Evolutionary conservation across 2,113 vertebrate species (phyloP), one percentile per base, ranked within the genome.

Genomic region (Neodontobutis hainanensis): DNA sequence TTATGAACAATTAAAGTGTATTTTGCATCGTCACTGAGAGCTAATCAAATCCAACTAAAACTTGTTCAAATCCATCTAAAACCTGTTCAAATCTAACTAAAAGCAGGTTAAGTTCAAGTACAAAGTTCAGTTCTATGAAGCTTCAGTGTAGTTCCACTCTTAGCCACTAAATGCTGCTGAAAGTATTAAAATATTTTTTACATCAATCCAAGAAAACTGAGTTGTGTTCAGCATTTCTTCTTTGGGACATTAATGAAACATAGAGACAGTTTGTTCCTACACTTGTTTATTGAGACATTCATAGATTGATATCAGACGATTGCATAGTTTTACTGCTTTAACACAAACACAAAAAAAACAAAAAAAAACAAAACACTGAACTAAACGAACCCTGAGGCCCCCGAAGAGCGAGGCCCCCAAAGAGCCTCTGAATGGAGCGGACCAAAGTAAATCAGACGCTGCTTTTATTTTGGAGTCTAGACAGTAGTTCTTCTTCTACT

Each of bases 251-350:
- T 27, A 40, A 46, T 12, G 11, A 46, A 11, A 46, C 11, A 4
- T 40, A 10, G 12, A 46, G 11, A 11, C 16, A 50, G 8, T 50
- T 19, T 27, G 4, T 50, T 50, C 19, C 8, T 50, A 27, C 16
- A 5, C 5, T 55, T 55, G 38, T 15, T 38, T 32, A 55, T 34
- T 35, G 7, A 55, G 35, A 55, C 34, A 38, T 55, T 55, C 46
- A 63, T 32, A 65, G 9, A 73, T 49, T 60, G 38, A 38, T 11
- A 51, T 51, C 15, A 50, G 16, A 10, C 48, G 48, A 15, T 50
- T 50, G 48, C 52, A 36, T 36, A 55, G 51, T 35, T 36, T 46
- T 11, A 61, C 61, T 27, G 77, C 49, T 73, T 82, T 45, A 47
- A 78, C 44, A 81, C 0, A 11, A 32, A 38, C 15, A 35, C 27